Conservation (phyloP, 1,140 invertebrate species). For the Apis florea region DNA sequence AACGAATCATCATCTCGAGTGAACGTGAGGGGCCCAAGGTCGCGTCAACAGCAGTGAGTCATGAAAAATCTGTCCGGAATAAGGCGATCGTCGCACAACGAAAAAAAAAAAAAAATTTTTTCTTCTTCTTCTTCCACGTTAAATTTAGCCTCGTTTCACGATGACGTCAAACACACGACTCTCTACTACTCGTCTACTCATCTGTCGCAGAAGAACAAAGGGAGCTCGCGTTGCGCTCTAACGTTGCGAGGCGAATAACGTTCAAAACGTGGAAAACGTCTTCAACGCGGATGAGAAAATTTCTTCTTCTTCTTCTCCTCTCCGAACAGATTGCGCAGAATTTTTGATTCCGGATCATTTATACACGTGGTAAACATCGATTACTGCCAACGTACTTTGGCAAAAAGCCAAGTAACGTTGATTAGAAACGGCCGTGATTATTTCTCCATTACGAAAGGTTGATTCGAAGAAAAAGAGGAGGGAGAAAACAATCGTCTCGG, state of each 20-base stretch:
- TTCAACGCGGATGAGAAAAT: not conserved
- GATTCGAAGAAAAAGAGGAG: not conserved
- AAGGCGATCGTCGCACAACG: slow-evolving; percentile 40
- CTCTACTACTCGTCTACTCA: slow-evolving; percentile 15
- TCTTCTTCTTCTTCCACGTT: not conserved
- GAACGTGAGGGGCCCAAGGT: slow-evolving; percentile 72
- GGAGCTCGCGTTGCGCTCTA: not conserved
- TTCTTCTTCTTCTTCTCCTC: no score
- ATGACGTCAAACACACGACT: slow-evolving; percentile 26
- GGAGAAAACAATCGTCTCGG: slow-evolving; percentile 1
- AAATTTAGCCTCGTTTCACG: slow-evolving; percentile 45
- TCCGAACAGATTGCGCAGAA: no score
- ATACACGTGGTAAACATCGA: no score
- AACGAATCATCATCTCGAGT: slow-evolving; percentile 68
- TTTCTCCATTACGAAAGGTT: not conserved
- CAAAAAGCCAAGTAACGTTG: no score
- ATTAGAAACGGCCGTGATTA: not conserved
- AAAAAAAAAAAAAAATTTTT: not conserved
- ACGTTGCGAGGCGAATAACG: not conserved
- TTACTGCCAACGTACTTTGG: no score
- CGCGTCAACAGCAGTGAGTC: slow-evolving; percentile 63
- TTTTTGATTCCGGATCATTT: no score
- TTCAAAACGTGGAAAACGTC: no score
- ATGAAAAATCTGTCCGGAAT: slow-evolving; percentile 67
- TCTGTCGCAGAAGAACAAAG: not conserved